A percentile compares a stretch with the other conserved stretches of the same genome.
These are phyloP conservation scores for Catharus fuscescens DNA, from an alignment of 2,113 vertebrate genomes.

Conservation along the genomic window DNA sequence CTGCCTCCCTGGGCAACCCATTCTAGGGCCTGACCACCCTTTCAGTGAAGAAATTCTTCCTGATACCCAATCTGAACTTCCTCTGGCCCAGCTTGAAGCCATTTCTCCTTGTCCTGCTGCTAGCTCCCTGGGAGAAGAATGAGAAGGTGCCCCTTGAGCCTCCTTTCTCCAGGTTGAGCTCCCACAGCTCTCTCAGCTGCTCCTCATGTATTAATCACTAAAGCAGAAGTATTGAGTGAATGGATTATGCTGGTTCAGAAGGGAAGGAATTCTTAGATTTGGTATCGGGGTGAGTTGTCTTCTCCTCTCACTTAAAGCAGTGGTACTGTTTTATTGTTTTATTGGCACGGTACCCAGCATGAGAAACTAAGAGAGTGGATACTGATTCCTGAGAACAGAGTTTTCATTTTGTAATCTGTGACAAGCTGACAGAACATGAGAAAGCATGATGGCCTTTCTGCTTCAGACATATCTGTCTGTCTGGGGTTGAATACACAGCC, in stretches of 20 bases:
- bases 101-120: background rate
- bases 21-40: too few species aligned
- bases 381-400: background rate
- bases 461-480: background rate
- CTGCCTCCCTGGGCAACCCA: background rate
- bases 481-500: background rate
- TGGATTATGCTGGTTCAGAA: background rate
- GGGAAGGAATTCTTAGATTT: background rate
- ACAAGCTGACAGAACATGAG: conserved; percentile 11
- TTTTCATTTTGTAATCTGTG: conserved; percentile 16
- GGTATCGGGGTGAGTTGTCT: background rate
- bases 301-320: background rate
- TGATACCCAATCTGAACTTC: background rate
- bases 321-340: background rate
- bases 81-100: background rate
- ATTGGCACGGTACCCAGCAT: background rate
- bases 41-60: background rate
- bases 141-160: background rate
- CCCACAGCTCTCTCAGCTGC: background rate
- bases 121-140: background rate
- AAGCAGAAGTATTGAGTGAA: background rate
- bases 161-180: background rate
- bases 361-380: background rate
- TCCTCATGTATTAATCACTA: background rate
- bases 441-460: background rate